These are phyloP conservation scores for Enteromius mattozi DNA, from an alignment of 2,797 vertebrate species.

Conservation along the genomic window DNA sequence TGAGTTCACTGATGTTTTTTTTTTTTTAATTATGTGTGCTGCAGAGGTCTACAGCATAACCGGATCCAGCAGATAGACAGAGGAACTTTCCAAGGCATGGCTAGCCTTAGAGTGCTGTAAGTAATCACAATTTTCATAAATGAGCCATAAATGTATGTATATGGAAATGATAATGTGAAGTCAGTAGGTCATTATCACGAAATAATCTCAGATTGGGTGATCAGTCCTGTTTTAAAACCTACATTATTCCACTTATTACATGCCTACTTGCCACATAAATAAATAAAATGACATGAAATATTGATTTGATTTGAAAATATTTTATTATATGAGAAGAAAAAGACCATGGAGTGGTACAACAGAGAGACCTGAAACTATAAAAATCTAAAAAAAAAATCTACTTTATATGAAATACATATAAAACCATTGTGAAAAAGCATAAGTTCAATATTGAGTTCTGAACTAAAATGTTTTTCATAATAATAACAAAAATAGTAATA, in stretches of 20 bases:
- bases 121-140: slow-evolving; percentile 64
- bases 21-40: slow-evolving; percentile 46
- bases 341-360: background rate
- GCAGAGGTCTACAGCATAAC: slow-evolving; percentile 93
- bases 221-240: slow-evolving; percentile 18
- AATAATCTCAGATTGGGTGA: background rate
- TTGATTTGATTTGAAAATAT: slow-evolving; percentile 10
- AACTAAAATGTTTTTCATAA: background rate
- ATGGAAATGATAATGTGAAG: slow-evolving; percentile 3
- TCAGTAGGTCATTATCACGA: slow-evolving; percentile 9
- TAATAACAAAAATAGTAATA: background rate
- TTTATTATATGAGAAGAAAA: slow-evolving; percentile 13
- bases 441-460: background rate
- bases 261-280: slow-evolving; percentile 23
- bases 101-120: slow-evolving; percentile 89
- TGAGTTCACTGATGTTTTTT: background rate
- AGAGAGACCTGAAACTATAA: background rate
- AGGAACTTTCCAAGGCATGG: slow-evolving; percentile 88
- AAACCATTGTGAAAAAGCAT: background rate
- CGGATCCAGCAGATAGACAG: slow-evolving; percentile 85
- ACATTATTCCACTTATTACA: background rate
- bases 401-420: background rate
- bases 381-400: background rate
- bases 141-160: background rate
- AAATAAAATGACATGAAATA: slow-evolving; percentile 32